Conservation (phyloP, 2,113 vertebrate genomes). For the Mesembrinibis cayennensis region DNA sequence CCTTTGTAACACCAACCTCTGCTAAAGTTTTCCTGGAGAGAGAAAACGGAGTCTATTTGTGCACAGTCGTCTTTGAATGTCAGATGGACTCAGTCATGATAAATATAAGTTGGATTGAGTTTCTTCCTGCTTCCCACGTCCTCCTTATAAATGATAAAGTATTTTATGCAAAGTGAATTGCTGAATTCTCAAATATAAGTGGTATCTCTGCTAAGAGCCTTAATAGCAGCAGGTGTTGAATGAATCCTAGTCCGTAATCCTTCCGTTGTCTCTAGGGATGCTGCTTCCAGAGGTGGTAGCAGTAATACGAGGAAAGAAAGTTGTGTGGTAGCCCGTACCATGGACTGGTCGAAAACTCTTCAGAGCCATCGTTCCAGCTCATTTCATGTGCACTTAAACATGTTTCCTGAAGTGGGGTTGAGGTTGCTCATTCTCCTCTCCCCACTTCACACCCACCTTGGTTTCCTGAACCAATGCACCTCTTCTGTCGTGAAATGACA, state of each 20-base stretch:
- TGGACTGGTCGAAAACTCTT: not conserved
- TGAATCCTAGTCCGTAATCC: not conserved
- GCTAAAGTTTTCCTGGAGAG: slow-evolving; percentile 1
- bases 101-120: too few species aligned
- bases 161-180: not conserved
- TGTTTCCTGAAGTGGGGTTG: not conserved
- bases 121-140: not conserved
- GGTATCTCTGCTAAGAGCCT: not conserved
- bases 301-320: not conserved
- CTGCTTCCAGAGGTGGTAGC: not conserved
- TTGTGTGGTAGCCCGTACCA: not conserved
- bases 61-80: not conserved
- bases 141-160: not conserved
- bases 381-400: not conserved
- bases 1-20: not conserved
- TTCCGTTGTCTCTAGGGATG: not conserved
- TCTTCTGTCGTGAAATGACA: not conserved
- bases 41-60: not conserved
- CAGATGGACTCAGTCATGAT: too few species aligned
- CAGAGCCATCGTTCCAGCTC: not conserved
- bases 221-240: not conserved
- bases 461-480: slow-evolving; percentile 8
- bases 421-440: not conserved
- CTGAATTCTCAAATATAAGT: not conserved
- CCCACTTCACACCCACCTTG: not conserved